These are phyloP conservation scores for Nemotelus nigrinus DNA, from an alignment of 2,888 invertebrate species.

Conservation along the genomic window DNA sequence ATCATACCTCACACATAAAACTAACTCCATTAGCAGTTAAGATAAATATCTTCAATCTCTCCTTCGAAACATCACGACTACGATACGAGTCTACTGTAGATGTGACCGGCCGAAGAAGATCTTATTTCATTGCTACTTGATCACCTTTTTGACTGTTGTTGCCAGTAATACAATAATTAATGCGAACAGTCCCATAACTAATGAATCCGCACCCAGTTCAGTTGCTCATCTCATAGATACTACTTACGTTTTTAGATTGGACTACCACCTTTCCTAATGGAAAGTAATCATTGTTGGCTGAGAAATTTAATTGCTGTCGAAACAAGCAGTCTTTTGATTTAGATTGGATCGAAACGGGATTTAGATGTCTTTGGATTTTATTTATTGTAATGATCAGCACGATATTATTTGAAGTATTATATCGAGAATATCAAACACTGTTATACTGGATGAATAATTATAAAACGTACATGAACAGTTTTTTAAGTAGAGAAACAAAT, in stretches of 20 bases:
- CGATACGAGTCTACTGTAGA: too few relatives aligned
- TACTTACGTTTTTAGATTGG: too few relatives aligned
- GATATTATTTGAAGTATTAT: constrained; percentile 14
- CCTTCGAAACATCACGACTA: too few relatives aligned
- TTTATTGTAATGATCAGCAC: constrained; percentile 49
- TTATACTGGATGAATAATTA: too few relatives aligned
- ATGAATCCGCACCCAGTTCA: constrained; percentile 23
- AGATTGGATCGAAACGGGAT: neutral
- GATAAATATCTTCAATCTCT: constrained; percentile 32
- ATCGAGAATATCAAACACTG: neutral
- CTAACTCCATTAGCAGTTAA: constrained; percentile 43
- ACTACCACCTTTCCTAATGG: too few relatives aligned
- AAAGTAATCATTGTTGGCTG: constrained; percentile 16
- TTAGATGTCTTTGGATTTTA: constrained; percentile 37
- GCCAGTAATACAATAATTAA: constrained; percentile 29
- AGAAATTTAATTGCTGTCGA: constrained; percentile 24
- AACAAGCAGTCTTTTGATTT: neutral
- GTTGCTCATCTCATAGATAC: neutral
- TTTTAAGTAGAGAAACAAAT: too few relatives aligned
- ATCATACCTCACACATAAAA: constrained; percentile 41
- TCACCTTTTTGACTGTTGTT: neutral
- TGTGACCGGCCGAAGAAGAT: neutral
- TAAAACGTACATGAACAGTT: too few relatives aligned
- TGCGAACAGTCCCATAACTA: constrained; percentile 23
- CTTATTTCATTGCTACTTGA: constrained; percentile 6